Conservation (phyloP, 2,113 vertebrate species). For the Orthonyx spaldingii region DNA sequence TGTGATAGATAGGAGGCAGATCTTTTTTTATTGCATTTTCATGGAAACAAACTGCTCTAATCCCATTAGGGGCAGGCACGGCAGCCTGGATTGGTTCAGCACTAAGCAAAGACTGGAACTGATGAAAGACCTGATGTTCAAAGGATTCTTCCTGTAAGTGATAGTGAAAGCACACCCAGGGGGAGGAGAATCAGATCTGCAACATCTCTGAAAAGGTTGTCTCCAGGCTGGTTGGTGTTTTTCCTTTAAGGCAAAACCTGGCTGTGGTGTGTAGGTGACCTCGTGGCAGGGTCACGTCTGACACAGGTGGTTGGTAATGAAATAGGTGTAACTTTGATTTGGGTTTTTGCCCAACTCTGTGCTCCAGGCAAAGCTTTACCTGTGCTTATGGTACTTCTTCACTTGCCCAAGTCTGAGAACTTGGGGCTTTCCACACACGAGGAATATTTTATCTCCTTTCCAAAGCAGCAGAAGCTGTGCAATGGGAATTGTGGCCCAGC, state of each 20-base stretch:
- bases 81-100: background rate
- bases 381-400: background rate
- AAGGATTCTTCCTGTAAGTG: background rate
- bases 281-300: background rate
- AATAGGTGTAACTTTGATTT: background rate
- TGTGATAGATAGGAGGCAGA: background rate
- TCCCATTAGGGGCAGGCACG: background rate
- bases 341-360: background rate
- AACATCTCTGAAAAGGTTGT: background rate
- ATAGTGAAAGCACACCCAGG: background rate
- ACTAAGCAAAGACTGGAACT: background rate
- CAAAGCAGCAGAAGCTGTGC: background rate
- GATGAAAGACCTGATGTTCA: background rate
- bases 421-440: background rate
- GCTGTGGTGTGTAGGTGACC: background rate
- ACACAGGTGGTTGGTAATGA: background rate
- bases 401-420: background rate
- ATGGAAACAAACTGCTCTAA: background rate
- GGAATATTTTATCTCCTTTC: background rate
- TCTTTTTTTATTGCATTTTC: background rate
- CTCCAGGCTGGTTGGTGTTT: background rate
- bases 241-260: background rate
- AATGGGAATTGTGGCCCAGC: background rate
- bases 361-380: background rate
- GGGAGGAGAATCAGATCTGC: background rate